Conservation (phyloP, 2,888 invertebrate genomes). For the Alloscopus bannaensis region DNA sequence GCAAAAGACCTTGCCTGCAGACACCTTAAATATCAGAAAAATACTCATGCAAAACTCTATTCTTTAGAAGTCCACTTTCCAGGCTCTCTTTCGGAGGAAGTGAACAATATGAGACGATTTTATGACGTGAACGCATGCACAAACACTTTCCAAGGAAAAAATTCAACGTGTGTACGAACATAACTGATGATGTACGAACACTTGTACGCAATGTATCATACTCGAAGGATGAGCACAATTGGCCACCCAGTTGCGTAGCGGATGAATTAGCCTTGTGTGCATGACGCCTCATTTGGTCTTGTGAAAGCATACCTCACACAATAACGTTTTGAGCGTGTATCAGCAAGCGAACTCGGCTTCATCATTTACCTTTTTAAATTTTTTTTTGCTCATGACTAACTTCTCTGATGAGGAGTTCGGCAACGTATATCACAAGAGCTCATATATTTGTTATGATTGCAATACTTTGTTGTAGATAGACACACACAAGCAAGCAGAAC, state of each 20-base stretch:
- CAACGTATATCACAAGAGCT: not conserved
- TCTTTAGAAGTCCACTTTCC: too few relatives aligned
- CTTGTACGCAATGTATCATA: constrained; percentile 5
- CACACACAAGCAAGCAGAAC: constrained; percentile 31
- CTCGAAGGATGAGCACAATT: constrained; percentile 58
- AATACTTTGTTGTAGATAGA: not conserved
- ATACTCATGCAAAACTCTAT: too few relatives aligned
- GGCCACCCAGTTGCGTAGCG: constrained; percentile 73
- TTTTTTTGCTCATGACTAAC: constrained; percentile 32
- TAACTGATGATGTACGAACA: constrained; percentile 8
- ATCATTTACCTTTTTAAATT: too few relatives aligned
- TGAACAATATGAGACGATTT: too few relatives aligned
- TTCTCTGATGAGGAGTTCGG: constrained; percentile 3
- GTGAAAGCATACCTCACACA: constrained; percentile 49
- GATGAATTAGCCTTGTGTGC: constrained; percentile 72
- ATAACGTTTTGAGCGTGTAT: constrained; percentile 17
- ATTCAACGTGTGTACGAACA: too few relatives aligned
- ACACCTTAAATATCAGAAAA: too few relatives aligned
- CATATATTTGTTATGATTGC: not conserved
- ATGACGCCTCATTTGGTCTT: constrained; percentile 70
- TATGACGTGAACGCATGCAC: too few relatives aligned
- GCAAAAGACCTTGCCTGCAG: too few relatives aligned
- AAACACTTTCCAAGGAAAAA: too few relatives aligned
- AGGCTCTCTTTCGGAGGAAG: too few relatives aligned
- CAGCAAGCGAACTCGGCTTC: constrained; percentile 1